phyloP scores from a whole-genome alignment of 2,888 invertebrate species.

The Subacronicta megacephala region DNA sequence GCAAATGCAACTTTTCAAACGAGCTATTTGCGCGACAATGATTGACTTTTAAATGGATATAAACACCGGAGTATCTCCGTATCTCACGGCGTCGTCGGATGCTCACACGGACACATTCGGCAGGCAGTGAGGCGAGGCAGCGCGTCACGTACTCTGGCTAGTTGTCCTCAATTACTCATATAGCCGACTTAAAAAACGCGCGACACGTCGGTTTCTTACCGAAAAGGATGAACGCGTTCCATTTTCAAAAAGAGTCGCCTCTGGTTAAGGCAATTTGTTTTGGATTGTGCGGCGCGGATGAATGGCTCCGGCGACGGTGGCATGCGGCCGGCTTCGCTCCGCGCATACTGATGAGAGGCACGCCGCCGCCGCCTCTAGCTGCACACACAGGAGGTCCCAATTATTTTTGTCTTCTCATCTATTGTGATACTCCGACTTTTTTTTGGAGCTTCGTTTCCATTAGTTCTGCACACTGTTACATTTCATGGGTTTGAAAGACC shows the following conservation, averaged over 20 bases:
- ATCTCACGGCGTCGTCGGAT: conserved; percentile 55
- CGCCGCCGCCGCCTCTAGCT: conserved; percentile 45
- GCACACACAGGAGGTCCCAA: conserved; percentile 69
- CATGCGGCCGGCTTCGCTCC: conserved; percentile 60
- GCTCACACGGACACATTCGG: conserved; percentile 34
- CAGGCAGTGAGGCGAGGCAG: conserved; percentile 31
- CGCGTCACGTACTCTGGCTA: conserved; percentile 58
- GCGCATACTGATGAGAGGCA: conserved; percentile 78
- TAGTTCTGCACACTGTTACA: conserved; percentile 2
- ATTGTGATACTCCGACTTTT: conserved; percentile 61
- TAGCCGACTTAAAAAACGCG: conserved; percentile 64
- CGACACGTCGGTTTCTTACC: conserved; percentile 66
- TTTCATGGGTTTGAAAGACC: background rate
- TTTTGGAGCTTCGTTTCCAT: conserved; percentile 56
- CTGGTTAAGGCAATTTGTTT: conserved; percentile 81
- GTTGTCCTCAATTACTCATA: conserved; percentile 75
- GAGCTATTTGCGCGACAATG: conserved; percentile 75
- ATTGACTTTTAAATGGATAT: conserved; percentile 84
- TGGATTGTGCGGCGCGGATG: conserved; percentile 77
- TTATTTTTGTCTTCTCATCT: conserved; percentile 70
- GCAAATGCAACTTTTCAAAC: conserved; percentile 76
- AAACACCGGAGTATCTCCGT: conserved; percentile 69
- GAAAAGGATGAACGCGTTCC: conserved; percentile 68
- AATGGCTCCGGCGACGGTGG: conserved; percentile 68
- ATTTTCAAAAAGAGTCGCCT: conserved; percentile 70